These are phyloP conservation scores for Riparia riparia DNA, from an alignment of 2,113 vertebrate species.

Conservation along the genomic window DNA sequence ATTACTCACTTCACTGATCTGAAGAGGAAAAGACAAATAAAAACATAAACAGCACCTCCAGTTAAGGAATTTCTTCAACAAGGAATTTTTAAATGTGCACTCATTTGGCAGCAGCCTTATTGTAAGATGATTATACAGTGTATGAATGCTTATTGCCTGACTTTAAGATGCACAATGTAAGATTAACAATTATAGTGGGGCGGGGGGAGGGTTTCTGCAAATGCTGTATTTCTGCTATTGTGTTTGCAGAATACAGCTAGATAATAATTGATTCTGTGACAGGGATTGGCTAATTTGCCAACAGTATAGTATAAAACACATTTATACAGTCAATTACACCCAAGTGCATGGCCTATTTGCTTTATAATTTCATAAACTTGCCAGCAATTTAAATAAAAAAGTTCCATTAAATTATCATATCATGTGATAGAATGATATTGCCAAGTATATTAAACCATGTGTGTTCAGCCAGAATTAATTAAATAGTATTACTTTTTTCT, in stretches of 20 bases:
- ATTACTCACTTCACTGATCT: slow-evolving; percentile 63
- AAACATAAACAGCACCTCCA: slow-evolving; percentile 35
- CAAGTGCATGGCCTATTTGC: slow-evolving; percentile 88
- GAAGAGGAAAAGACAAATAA: slow-evolving; percentile 67
- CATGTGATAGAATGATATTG: slow-evolving; percentile 88
- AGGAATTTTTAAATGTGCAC: slow-evolving; percentile 73
- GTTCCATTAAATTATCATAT: slow-evolving; percentile 89
- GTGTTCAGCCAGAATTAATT: slow-evolving; percentile 88
- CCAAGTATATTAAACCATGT: slow-evolving; percentile 88
- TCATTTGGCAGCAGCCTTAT: slow-evolving; percentile 72
- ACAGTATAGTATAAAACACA: slow-evolving; percentile 86
- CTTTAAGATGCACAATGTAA: slow-evolving; percentile 74
- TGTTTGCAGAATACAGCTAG: slow-evolving; percentile 79
- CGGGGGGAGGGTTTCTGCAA: slow-evolving; percentile 24
- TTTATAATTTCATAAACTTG: slow-evolving; percentile 91
- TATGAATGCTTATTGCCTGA: slow-evolving; percentile 77
- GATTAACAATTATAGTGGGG: slow-evolving; percentile 71
- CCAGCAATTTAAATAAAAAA: slow-evolving; percentile 90
- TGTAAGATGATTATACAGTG: slow-evolving; percentile 71
- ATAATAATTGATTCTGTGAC: slow-evolving; percentile 85
- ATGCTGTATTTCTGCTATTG: slow-evolving; percentile 80
- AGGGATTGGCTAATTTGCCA: slow-evolving; percentile 85
- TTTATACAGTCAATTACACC: slow-evolving; percentile 90
- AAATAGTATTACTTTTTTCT: slow-evolving; percentile 90
- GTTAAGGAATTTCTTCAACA: slow-evolving; percentile 44